These are phyloP conservation scores for Drosophila teissieri DNA, from an alignment of 1,140 invertebrate genomes.

Conservation along the genomic window DNA sequence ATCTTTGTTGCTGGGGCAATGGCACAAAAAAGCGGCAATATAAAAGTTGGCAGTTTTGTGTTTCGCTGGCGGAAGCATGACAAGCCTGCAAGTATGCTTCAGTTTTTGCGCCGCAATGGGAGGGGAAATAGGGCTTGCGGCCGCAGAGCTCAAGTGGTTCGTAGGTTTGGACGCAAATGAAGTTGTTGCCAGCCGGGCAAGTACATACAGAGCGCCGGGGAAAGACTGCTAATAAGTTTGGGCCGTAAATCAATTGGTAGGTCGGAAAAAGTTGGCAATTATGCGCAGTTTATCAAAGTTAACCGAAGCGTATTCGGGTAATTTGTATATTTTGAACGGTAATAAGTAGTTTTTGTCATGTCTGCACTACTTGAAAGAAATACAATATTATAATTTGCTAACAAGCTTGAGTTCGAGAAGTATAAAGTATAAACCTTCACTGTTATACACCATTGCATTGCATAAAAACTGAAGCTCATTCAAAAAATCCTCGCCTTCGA, in stretches of 20 bases:
- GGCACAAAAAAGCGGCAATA: slow-evolving; percentile 50
- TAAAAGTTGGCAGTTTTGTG: slow-evolving; percentile 47
- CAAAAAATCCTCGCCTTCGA: slow-evolving; percentile 18
- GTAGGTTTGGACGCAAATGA: slow-evolving; percentile 15
- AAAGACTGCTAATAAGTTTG: slow-evolving; percentile 57
- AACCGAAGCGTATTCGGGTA: slow-evolving; percentile 6
- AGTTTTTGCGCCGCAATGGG: slow-evolving; percentile 45
- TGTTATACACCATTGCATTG: not conserved
- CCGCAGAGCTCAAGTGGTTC: slow-evolving; percentile 50
- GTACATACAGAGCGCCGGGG: slow-evolving; percentile 15
- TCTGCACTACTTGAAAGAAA: not conserved
- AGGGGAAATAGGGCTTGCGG: slow-evolving; percentile 3
- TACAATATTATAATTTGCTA: not conserved
- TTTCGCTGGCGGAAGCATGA: slow-evolving; percentile 39
- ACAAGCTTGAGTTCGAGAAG: not conserved
- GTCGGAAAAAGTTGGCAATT: slow-evolving; percentile 29
- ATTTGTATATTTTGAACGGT: slow-evolving; percentile 23
- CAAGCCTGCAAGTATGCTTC: slow-evolving; percentile 55
- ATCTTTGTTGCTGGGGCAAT: slow-evolving; percentile 22
- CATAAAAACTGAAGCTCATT: slow-evolving; percentile 12
- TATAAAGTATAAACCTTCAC: not conserved
- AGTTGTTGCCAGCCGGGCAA: slow-evolving; percentile 28
- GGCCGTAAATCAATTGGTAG: slow-evolving; percentile 69
- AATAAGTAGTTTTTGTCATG: slow-evolving; percentile 4
- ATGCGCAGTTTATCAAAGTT: slow-evolving; percentile 47